Evolutionary conservation across 2,888 invertebrate genomes (phyloP).

Genomic region (Hirudinaria manillensis): DNA sequence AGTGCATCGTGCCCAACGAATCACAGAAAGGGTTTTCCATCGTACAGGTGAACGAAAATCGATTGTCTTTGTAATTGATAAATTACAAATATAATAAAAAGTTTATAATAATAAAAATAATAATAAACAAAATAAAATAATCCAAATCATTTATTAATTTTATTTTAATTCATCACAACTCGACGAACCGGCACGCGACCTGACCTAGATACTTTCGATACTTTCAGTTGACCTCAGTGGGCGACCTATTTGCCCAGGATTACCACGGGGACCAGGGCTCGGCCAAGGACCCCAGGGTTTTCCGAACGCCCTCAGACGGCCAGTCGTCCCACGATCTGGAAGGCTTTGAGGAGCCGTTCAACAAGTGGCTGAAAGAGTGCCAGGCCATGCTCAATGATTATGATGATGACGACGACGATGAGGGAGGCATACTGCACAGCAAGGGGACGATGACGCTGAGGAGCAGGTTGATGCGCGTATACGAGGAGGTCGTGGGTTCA

Average conservation of each 20-base stretch:
- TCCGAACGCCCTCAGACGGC: not conserved
- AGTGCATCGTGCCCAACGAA: not conserved
- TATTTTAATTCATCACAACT: not conserved
- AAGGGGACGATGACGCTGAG: not conserved
- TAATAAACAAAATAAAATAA: no score
- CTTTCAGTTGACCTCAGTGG: slow-evolving; percentile 15
- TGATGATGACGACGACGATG: not conserved
- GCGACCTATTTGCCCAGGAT: slow-evolving; percentile 14
- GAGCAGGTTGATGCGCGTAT: not conserved
- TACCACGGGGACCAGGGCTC: not conserved
- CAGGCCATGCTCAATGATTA: not conserved
- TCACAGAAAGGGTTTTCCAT: slow-evolving; percentile 13
- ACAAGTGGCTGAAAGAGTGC: slow-evolving; percentile 4
- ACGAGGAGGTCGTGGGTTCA: no score
- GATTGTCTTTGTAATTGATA: not conserved
- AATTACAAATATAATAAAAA: not conserved
- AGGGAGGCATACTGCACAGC: not conserved
- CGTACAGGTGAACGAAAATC: not conserved
- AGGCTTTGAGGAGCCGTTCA: not conserved
- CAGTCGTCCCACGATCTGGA: not conserved
- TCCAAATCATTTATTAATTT: no score
- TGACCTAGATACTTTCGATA: not conserved
- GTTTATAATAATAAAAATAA: no score
- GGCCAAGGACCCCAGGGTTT: not conserved
- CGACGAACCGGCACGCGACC: not conserved